These are phyloP conservation scores for Eclectus roratus DNA, from an alignment of 2,113 vertebrate species.

Conservation along the genomic window DNA sequence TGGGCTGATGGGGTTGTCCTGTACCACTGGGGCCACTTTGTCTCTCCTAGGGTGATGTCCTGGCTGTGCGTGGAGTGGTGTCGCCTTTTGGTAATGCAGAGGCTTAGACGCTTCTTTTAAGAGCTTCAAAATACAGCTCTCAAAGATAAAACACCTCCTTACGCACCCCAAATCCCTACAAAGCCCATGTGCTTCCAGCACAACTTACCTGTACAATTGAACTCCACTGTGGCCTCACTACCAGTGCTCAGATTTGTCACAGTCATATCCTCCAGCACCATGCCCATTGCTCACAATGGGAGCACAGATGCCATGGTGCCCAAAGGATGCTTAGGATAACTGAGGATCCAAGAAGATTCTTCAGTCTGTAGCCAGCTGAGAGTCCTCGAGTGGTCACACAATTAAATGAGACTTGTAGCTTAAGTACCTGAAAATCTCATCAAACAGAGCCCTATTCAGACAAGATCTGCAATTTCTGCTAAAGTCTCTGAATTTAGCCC, in stretches of 20 bases:
- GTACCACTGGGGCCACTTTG: fast-evolving
- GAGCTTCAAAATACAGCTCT: background rate
- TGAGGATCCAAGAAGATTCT: background rate
- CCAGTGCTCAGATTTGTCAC: background rate
- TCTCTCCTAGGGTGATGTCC: background rate
- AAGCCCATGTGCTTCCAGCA: background rate
- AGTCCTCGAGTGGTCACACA: background rate
- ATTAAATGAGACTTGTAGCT: background rate
- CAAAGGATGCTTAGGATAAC: background rate
- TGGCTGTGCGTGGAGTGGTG: fast-evolving
- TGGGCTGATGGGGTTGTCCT: background rate
- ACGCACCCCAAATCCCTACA: background rate
- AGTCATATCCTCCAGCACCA: background rate
- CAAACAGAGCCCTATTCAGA: background rate
- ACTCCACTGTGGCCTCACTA: background rate
- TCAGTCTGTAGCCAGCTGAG: background rate
- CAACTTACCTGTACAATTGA: background rate
- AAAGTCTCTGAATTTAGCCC: background rate
- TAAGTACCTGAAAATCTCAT: background rate
- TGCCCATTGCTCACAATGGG: fast-evolving
- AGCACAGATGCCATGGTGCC: background rate
- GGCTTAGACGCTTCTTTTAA: background rate
- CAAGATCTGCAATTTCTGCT: background rate
- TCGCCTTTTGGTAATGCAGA: background rate
- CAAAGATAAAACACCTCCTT: background rate